phyloP scores from a whole-genome alignment of 2,113 vertebrate species.

The Cyphomyrus plagiostoma region DNA sequence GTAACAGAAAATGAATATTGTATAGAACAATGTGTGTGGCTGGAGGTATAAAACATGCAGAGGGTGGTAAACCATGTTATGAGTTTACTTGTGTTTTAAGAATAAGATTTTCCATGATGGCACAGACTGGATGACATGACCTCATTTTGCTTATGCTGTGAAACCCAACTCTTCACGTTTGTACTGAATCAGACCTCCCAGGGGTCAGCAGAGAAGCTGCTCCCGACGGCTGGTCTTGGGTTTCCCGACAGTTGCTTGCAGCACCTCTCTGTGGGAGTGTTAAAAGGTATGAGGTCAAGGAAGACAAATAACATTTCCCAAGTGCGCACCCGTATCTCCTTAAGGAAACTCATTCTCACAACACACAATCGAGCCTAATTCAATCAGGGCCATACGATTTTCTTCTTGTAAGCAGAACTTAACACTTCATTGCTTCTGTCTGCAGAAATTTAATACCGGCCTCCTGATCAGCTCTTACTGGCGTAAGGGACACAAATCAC shows the following conservation, averaged over 20 bases:
- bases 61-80: conserved; percentile 35
- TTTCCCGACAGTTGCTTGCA: conserved; percentile 54
- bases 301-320: conserved; percentile 51
- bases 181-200: conserved; percentile 52
- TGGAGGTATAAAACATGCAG: background rate
- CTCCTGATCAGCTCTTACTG: conserved; percentile 48
- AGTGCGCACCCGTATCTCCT: conserved; percentile 54
- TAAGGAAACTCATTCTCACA: conserved; percentile 59
- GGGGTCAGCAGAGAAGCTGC: conserved; percentile 48
- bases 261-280: conserved; percentile 51
- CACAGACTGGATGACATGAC: conserved; percentile 20
- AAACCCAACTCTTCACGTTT: conserved; percentile 64
- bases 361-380: conserved; percentile 62
- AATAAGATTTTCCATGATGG: conserved; percentile 36
- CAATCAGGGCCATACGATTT: conserved; percentile 60
- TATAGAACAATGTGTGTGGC: background rate
- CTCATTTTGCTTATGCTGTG: conserved; percentile 69
- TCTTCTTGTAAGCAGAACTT: conserved; percentile 75
- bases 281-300: conserved; percentile 57
- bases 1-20: background rate
- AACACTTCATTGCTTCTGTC: conserved; percentile 73
- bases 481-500: conserved; percentile 53
- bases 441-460: conserved; percentile 68
- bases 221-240: conserved; percentile 54
- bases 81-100: conserved; percentile 34